A percentile compares a stretch with the other conserved stretches of the same genome.
Evolutionary conservation across 2,797 vertebrate species (phyloP).

Genomic region (Psittacula echo): DNA sequence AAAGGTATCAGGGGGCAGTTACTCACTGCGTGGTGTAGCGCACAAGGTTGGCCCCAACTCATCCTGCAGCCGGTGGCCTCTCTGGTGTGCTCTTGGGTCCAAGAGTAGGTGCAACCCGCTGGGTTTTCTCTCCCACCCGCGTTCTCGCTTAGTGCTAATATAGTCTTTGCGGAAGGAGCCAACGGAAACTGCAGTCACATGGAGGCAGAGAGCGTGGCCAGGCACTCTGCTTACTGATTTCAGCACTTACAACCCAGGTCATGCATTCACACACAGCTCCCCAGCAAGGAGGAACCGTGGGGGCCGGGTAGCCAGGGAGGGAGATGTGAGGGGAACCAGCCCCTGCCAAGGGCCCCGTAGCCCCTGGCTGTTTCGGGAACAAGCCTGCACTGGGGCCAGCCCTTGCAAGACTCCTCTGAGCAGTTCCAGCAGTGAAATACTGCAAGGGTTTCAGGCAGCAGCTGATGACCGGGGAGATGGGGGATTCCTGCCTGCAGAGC

Average conservation of each 20-base stretch:
- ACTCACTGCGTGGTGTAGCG: constrained; percentile 74
- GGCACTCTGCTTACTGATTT: constrained; percentile 15
- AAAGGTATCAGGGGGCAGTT: background rate
- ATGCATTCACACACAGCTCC: constrained; percentile 17
- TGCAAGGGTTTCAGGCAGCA: background rate
- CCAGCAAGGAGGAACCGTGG: constrained; percentile 50
- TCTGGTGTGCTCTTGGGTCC: background rate
- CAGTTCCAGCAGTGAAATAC: background rate
- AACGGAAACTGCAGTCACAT: constrained; percentile 85
- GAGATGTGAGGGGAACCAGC: background rate
- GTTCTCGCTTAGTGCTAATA: constrained; percentile 62
- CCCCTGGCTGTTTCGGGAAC: background rate
- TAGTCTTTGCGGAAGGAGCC: constrained; percentile 83
- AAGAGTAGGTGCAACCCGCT: background rate
- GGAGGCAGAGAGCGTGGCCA: constrained; percentile 69
- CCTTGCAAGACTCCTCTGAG: accelerated
- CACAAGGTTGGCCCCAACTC: constrained; percentile 24
- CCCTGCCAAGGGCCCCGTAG: accelerated
- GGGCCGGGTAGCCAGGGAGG: background rate
- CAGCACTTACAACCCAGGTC: constrained; percentile 11
- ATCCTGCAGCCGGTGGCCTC: constrained; percentile 42
- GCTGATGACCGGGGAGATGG: accelerated
- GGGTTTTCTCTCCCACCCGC: background rate
- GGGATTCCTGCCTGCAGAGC: background rate
- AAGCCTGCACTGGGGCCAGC: background rate